These are phyloP conservation scores for Amphipyra berbera DNA, from an alignment of 2,888 invertebrate genomes.

Conservation along the genomic window DNA sequence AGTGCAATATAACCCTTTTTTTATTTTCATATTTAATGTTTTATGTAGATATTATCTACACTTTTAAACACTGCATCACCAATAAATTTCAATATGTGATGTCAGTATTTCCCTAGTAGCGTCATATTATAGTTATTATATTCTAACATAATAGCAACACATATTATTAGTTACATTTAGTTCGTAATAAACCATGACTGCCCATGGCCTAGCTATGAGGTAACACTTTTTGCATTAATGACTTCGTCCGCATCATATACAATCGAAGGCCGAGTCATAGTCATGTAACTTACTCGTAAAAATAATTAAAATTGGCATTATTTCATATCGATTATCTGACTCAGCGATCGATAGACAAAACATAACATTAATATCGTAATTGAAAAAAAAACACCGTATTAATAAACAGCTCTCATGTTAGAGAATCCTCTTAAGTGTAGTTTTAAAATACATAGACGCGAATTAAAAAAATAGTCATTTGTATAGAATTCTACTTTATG, in stretches of 20 bases:
- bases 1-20: conserved; percentile 8
- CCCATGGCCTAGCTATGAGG: conserved; percentile 45
- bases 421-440: no score
- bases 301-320: conserved; percentile 2
- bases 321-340: neutral
- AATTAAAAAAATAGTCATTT: no score
- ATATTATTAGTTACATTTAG: conserved; percentile 22
- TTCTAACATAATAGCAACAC: conserved; percentile 5
- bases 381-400: no score
- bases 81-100: no score
- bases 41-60: neutral
- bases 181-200: conserved; percentile 46
- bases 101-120: conserved; percentile 9
- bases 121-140: neutral
- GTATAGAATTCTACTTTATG: no score
- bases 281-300: conserved; percentile 7
- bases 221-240: conserved; percentile 40
- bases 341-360: neutral
- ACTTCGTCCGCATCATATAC: conserved; percentile 36
- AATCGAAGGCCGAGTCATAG: conserved; percentile 43
- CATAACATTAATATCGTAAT: neutral
- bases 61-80: no score
- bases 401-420: no score
- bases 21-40: conserved; percentile 20
- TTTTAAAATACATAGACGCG: no score